Conservation (phyloP, 2,888 invertebrate species). For the Venusia cambrica region DNA sequence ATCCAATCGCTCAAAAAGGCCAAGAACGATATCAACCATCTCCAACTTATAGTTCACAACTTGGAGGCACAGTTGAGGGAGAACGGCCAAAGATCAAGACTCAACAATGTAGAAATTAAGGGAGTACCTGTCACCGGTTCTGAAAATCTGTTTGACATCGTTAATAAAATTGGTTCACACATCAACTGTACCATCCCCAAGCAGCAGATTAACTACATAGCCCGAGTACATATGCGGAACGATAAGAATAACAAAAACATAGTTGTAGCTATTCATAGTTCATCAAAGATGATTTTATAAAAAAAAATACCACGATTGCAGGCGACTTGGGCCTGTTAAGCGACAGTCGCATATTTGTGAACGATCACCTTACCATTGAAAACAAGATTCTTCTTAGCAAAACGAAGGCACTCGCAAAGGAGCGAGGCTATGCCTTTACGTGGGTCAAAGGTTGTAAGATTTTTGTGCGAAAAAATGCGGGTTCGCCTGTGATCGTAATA, state of each 20-base stretch:
- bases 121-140: conserved; percentile 3
- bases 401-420: conserved; percentile 21
- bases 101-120: conserved; percentile 4
- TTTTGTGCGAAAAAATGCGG: conserved; percentile 19
- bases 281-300: conserved; percentile 26
- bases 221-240: conserved; percentile 16
- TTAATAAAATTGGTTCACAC: conserved; percentile 10
- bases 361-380: conserved; percentile 28
- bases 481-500: too few species aligned
- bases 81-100: conserved; percentile 5
- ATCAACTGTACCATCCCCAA: conserved; percentile 12
- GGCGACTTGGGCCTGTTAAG: conserved; percentile 20
- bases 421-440: conserved; percentile 17
- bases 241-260: conserved; percentile 15
- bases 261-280: conserved; percentile 26
- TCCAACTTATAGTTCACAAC: background rate
- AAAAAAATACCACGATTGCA: conserved; percentile 8
- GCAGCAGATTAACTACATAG: conserved; percentile 21
- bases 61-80: background rate
- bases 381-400: conserved; percentile 29
- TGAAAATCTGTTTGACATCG: conserved; percentile 15
- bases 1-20: conserved; percentile 2
- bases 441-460: conserved; percentile 27
- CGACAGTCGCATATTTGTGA: conserved; percentile 17
- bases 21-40: conserved; percentile 1